phyloP scores from a whole-genome alignment of 2,888 invertebrate genomes.

The Scaptomyza cyrtandrae region DNA sequence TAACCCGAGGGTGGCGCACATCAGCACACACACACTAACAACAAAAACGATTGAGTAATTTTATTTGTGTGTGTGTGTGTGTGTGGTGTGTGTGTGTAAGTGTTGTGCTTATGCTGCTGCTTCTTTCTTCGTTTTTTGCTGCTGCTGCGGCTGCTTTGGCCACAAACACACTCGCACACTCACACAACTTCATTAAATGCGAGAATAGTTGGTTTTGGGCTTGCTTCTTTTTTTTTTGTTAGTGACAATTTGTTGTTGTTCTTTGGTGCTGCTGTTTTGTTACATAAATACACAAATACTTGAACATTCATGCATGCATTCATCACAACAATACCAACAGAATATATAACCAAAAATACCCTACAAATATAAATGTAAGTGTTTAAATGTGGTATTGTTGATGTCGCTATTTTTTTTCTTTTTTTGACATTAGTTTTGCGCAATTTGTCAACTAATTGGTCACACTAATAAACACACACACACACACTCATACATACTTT shows the following conservation, averaged over 20 bases:
- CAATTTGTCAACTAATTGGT: conserved; percentile 78
- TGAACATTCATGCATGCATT: conserved; percentile 17
- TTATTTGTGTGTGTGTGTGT: conserved; percentile 35
- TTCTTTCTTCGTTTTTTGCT: conserved; percentile 13
- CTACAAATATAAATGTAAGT: conserved; percentile 17
- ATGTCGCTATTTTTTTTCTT: conserved; percentile 21
- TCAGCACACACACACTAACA: conserved; percentile 20
- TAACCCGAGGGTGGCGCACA: conserved; percentile 65
- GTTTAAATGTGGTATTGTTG: conserved; percentile 34
- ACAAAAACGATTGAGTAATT: conserved; percentile 74
- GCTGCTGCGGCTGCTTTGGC: conserved; percentile 29
- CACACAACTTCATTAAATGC: conserved; percentile 73
- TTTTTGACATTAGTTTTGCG: conserved; percentile 65
- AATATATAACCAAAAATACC: conserved; percentile 14
- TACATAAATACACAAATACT: conserved; percentile 54
- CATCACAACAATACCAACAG: background rate
- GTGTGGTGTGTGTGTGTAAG: background rate
- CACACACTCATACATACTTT: conserved; percentile 20
- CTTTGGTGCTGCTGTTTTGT: conserved; percentile 27
- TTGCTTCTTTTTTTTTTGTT: conserved; percentile 14
- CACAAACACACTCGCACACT: conserved; percentile 66
- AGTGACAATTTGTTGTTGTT: conserved; percentile 45
- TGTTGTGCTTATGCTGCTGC: conserved; percentile 13
- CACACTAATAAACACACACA: conserved; percentile 28
- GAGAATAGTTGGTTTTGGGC: conserved; percentile 36